Conservation (phyloP, 2,113 vertebrate species). For the Podocnemis expansa region DNA sequence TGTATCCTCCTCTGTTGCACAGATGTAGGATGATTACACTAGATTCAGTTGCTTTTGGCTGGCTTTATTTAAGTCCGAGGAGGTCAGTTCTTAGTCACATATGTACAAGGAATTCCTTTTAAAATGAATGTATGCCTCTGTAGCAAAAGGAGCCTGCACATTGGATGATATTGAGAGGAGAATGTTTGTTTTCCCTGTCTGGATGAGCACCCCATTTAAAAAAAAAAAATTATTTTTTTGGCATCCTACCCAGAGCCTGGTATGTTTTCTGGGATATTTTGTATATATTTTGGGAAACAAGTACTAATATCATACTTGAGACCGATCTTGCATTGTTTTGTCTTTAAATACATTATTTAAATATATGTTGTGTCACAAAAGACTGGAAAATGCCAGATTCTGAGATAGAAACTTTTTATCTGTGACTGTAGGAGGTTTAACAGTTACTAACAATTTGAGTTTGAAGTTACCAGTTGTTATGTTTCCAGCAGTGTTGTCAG, state of each 20-base stretch:
- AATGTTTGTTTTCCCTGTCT: background rate
- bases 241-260: background rate
- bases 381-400: background rate
- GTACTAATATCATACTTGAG: background rate
- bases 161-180: background rate
- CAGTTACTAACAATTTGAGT: background rate
- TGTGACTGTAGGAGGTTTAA: background rate
- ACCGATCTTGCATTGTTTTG: background rate
- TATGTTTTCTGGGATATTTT: background rate
- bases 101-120: background rate
- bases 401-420: background rate
- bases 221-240: too few species aligned
- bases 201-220: background rate
- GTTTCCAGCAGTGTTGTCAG: background rate
- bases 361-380: background rate
- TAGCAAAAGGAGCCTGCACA: background rate
- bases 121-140: background rate
- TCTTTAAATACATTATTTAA: background rate
- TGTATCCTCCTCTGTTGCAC: background rate
- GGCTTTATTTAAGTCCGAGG: background rate
- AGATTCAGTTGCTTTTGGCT: background rate
- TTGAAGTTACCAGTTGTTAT: background rate
- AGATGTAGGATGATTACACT: background rate
- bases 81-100: background rate
- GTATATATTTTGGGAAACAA: background rate